Evolutionary conservation across 2,113 vertebrate genomes (phyloP), one percentile per base, ranked within the genome.

Genomic region (Aspiorhynchus laticeps): DNA sequence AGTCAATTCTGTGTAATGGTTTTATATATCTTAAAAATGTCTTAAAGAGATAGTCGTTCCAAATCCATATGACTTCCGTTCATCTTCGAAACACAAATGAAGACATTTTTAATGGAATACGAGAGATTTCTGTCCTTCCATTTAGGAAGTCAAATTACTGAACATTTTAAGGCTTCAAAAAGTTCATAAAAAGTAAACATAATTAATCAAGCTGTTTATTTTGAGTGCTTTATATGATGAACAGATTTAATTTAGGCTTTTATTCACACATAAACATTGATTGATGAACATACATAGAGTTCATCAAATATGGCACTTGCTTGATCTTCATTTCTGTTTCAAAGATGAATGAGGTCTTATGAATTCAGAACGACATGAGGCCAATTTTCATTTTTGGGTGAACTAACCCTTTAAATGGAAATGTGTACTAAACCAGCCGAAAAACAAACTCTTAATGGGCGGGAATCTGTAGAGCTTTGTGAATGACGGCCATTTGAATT

Each of bases 391-490:
- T 51, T 53, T 78, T 33, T 78, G 14, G 7, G 15, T 78, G 74
- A 48, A 48, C 15, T 76, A 41, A 74, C 36, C 36, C 36, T 41
- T 74, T 48, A 53, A 73, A n/a, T 73, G 33, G 8, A 71, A 71
- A 38, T 36, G 33, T 73, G 69, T 36, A 38, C 69, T 73, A 38
- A 78, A 78, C 43, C 48, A 31, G 46, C 1, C 1, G 17, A 2
- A 78, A 78, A 78, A 51, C 46, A 10, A 53, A 78, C 15, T 11
- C 76, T 14, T 3, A 26, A 33, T 78, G 48, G 46, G 46, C 4
- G 7, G 46, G 43, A 77, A 43, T 75, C 73, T 43, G 24, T 75
- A 41, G 73, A 46, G 38, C 38, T 75, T 78, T 78, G 28, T 78
- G 28, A 78, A 78, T 53, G 46, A 53, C 4, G 4, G 14, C 28